Percentiles rank a stretch among this genome's conserved stretches.
These are phyloP conservation scores for Synergus itoensis DNA, from an alignment of 2,888 invertebrate genomes.

Conservation along the genomic window DNA sequence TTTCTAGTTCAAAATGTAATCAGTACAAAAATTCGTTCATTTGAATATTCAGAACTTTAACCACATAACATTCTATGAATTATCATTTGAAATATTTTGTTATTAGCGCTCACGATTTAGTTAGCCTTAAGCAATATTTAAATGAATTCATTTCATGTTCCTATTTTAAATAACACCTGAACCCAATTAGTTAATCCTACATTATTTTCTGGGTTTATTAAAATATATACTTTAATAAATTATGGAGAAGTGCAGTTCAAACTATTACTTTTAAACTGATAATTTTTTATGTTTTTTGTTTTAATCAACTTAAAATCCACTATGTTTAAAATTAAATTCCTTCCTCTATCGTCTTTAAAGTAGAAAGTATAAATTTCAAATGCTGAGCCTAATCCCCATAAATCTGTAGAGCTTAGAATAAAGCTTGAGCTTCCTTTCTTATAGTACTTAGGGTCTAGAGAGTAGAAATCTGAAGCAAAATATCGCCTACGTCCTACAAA, in stretches of 20 bases:
- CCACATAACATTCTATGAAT: neutral
- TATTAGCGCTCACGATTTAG: neutral
- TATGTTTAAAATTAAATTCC: neutral
- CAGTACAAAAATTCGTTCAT: no score
- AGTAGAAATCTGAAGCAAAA: neutral
- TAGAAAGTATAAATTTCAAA: neutral
- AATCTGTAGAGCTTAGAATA: neutral
- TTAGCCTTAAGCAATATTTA: neutral
- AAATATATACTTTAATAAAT: neutral
- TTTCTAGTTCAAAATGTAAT: no score
- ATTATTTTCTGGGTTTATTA: neutral
- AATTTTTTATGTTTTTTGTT: neutral
- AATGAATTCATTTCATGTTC: neutral
- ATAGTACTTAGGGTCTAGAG: neutral
- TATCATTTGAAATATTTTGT: neutral
- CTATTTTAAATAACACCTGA: neutral
- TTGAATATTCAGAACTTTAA: no score
- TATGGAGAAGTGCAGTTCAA: neutral
- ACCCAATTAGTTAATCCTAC: neutral
- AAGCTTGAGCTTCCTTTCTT: neutral
- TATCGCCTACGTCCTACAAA: neutral
- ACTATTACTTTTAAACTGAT: neutral
- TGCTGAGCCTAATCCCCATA: neutral
- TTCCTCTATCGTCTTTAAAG: neutral
- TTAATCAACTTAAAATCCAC: neutral